A percentile compares a stretch with the other conserved stretches of the same genome.
phyloP scores from a whole-genome alignment of 1,140 invertebrate species.

The Samia ricini region DNA sequence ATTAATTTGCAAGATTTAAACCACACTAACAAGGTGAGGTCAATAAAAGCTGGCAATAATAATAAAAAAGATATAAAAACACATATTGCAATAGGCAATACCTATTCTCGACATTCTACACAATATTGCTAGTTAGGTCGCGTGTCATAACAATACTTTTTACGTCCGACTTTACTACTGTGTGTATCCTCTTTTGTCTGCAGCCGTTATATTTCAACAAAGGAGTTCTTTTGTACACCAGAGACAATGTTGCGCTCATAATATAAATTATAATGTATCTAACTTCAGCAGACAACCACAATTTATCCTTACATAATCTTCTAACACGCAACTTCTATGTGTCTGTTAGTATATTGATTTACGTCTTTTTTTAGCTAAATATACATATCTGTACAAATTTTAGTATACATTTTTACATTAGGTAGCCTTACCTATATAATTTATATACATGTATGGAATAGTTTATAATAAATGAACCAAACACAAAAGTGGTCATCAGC shows the following conservation, averaged over 20 bases:
- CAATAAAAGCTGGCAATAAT: neutral
- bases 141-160: conserved; percentile 1
- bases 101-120: conserved; percentile 5
- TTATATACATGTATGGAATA: too few species aligned
- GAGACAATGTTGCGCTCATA: neutral
- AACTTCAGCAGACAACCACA: neutral
- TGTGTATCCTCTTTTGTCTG: conserved; percentile 3
- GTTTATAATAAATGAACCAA: too few species aligned
- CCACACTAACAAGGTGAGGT: neutral
- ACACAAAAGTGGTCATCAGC: too few species aligned
- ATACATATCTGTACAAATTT: too few species aligned
- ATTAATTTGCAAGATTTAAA: too few species aligned
- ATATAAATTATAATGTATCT: neutral
- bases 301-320: too few species aligned
- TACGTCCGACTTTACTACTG: neutral
- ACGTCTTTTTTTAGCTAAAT: too few species aligned
- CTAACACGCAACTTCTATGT: too few species aligned
- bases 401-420: too few species aligned
- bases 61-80: neutral
- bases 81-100: neutral
- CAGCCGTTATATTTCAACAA: neutral
- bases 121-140: neutral
- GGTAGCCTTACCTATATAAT: too few species aligned
- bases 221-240: neutral
- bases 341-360: too few species aligned